Evolutionary conservation across 2,797 vertebrate species (phyloP), one percentile per base, ranked within the genome.

Genomic region (Mormyrus hasselquistii): DNA sequence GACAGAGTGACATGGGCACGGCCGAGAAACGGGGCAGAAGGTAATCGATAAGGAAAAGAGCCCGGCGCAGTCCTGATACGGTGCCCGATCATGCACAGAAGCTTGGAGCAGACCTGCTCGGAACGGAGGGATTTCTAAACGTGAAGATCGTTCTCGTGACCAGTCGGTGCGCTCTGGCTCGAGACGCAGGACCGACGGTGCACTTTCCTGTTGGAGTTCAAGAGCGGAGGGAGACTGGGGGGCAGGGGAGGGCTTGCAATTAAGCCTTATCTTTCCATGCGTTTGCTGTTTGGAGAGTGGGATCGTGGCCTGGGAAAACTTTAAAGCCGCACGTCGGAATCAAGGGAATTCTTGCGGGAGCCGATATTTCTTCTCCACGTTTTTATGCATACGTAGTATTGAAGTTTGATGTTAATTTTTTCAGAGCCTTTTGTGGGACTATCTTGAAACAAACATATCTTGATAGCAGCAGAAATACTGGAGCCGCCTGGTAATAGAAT

Each of bases 251-350:
- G 90, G 86, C 91, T 92, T 47, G 52, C 86, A 65, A 34, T 47
- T 25, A 57, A 94, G 90, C 90, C 57, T n/a, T 41, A 19, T 89
- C 90, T 92, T 89, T 92, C 65, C 57, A 91, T 90, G 91, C 59
- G 90, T 89, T 91, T 53, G 38, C 90, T 83, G 8, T 90, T 89
- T 62, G 88, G 82, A 57, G 87, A 47, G 86, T 53, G 50, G 53
- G 55, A 89, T 59, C 29, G 88, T 84, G 90, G 88, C n/a, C 79
- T 86, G 90, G 88, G 88, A 90, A 94, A 95, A 95, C 93, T 95
- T 95, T 91, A 91, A 88, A 92, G 25, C 25, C 90, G 73, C 89
- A 88, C 89, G 52, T 12, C 38, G 49, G 87, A 25, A 57, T 53
- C 44, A 53, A 65, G 53, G 65, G 47, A 86, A 38, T 38, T 69